Percentiles rank a stretch among this genome's conserved stretches.
phyloP scores from a whole-genome alignment of 2,113 vertebrate genomes.

The Catharus bicknelli region DNA sequence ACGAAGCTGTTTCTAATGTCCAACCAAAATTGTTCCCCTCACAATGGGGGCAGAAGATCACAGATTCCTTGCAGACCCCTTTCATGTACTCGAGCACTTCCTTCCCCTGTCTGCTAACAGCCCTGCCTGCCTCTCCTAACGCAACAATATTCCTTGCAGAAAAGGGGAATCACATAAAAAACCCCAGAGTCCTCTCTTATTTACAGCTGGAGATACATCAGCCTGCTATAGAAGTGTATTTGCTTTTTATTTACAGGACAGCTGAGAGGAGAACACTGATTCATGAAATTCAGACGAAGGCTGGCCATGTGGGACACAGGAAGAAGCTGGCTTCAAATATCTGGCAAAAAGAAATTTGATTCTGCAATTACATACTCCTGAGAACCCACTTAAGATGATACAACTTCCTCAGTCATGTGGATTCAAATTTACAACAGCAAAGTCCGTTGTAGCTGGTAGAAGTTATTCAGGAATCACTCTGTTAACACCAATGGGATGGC shows the following conservation, averaged over 20 bases:
- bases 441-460: background rate
- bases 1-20: background rate
- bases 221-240: background rate
- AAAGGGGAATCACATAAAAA: background rate
- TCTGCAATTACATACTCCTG: background rate
- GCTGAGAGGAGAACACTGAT: background rate
- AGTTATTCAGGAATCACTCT: background rate
- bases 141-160: background rate
- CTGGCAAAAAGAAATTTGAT: background rate
- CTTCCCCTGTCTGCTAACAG: background rate
- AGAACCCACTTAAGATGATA: background rate
- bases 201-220: background rate
- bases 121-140: background rate
- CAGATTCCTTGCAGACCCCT: background rate
- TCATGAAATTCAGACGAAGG: background rate
- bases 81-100: background rate
- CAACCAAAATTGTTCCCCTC: background rate
- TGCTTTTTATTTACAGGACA: background rate
- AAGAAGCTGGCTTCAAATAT: background rate
- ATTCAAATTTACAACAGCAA: background rate
- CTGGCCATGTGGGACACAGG: background rate
- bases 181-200: background rate
- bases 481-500: background rate
- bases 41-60: background rate
- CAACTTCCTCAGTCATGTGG: background rate